Conservation (phyloP, 2,797 vertebrate species). For the Oophaga sylvatica region DNA sequence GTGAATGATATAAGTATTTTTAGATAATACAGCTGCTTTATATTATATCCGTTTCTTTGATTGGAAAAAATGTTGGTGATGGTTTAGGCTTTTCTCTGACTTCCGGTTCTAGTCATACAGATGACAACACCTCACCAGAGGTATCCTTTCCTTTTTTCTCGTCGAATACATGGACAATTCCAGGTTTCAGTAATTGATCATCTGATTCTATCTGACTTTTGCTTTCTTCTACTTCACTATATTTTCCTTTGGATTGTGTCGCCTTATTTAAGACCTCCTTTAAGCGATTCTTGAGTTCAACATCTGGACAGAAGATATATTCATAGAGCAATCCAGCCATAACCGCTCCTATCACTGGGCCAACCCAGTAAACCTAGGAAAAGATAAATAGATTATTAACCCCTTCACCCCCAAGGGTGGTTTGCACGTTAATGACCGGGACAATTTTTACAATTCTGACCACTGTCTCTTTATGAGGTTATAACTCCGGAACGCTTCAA, state of each 20-base stretch:
- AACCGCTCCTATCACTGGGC: constrained; percentile 87
- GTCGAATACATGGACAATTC: constrained; percentile 80
- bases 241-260: constrained; percentile 81
- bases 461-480: too few relatives aligned
- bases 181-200: constrained; percentile 81
- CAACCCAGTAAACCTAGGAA: constrained; percentile 92
- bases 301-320: constrained; percentile 89
- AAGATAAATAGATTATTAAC: constrained; percentile 4
- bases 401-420: too few relatives aligned
- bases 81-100: constrained; percentile 77
- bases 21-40: constrained; percentile 61
- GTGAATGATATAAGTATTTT: constrained; percentile 12
- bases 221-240: constrained; percentile 83
- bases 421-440: too few relatives aligned
- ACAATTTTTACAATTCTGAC: too few relatives aligned
- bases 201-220: constrained; percentile 79
- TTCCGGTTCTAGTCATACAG: constrained; percentile 91
- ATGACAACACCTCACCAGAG: constrained; percentile 84
- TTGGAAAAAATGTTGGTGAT: constrained; percentile 70
- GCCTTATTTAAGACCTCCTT: constrained; percentile 84
- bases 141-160: constrained; percentile 86
- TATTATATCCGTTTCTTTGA: constrained; percentile 84
- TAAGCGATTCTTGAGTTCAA: constrained; percentile 80
- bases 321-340: constrained; percentile 88
- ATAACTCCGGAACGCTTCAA: too few relatives aligned